phyloP scores from a whole-genome alignment of 2,888 invertebrate genomes.

The Drosophila nr. perissopoda region DNA sequence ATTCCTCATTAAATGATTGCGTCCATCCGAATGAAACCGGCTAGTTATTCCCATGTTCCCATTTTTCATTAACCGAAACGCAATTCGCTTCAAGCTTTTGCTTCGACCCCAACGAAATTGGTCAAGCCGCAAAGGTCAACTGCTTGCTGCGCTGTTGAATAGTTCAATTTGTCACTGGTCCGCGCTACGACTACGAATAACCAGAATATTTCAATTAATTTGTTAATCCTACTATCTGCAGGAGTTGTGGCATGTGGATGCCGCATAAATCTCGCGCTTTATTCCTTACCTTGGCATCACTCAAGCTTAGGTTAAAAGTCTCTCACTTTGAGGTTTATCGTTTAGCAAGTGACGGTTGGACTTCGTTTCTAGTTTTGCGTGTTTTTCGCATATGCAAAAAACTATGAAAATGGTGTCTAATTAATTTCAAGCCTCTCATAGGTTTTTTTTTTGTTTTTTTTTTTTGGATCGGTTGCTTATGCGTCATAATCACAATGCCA shows the following conservation, averaged over 20 bases:
- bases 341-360: slow-evolving; percentile 50
- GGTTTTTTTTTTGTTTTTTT: not conserved
- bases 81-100: slow-evolving; percentile 32
- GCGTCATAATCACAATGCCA: slow-evolving; percentile 71
- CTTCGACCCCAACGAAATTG: slow-evolving; percentile 48
- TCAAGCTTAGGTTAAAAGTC: slow-evolving; percentile 14
- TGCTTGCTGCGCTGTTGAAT: slow-evolving; percentile 27
- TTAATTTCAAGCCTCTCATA: slow-evolving; percentile 57
- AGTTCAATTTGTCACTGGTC: slow-evolving; percentile 59
- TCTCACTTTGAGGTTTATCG: not conserved
- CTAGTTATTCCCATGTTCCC: slow-evolving; percentile 72
- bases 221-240: slow-evolving; percentile 7
- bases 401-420: slow-evolving; percentile 50
- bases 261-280: slow-evolving; percentile 58
- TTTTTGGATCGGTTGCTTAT: slow-evolving; percentile 47
- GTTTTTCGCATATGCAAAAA: slow-evolving; percentile 73
- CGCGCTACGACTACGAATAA: slow-evolving; percentile 17
- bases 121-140: slow-evolving; percentile 56
- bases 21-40: slow-evolving; percentile 30
- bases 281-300: slow-evolving; percentile 57
- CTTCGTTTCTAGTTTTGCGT: slow-evolving; percentile 43
- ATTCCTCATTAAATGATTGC: slow-evolving; percentile 52
- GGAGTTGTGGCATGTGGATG: slow-evolving; percentile 51
- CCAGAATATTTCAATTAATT: slow-evolving; percentile 43
- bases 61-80: slow-evolving; percentile 62